phyloP scores from a whole-genome alignment of 2,888 invertebrate genomes.

The Hedya salicella region DNA sequence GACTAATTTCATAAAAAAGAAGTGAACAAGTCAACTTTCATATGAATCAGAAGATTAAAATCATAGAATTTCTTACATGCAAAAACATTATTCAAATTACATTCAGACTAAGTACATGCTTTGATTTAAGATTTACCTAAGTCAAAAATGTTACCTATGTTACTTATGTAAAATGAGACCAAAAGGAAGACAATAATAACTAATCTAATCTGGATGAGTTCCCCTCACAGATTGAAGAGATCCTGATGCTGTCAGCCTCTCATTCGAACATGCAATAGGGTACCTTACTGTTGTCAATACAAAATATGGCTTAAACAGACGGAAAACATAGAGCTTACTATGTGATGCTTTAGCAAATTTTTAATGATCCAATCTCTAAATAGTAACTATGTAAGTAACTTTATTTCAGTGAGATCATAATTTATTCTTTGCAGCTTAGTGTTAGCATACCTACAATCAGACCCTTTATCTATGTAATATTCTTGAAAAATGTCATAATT shows the following conservation, averaged over 20 bases:
- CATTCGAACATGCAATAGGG: slow-evolving; percentile 29
- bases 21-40: neutral
- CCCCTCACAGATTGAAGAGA: neutral
- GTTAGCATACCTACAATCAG: no score
- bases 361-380: no score
- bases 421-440: no score
- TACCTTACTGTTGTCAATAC: no score
- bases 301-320: no score
- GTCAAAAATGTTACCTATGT: neutral
- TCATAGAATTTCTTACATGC: slow-evolving; percentile 4
- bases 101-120: slow-evolving; percentile 11
- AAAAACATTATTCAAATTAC: neutral
- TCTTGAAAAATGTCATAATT: no score
- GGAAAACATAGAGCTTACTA: no score
- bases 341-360: no score
- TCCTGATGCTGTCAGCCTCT: slow-evolving; percentile 1
- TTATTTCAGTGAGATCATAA: no score
- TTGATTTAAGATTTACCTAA: neutral
- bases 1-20: neutral
- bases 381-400: no score
- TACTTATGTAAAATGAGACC: neutral
- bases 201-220: slow-evolving; percentile 1
- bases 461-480: no score
- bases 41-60: neutral
- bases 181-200: neutral